Percentiles rank a stretch among this genome's conserved stretches.
Evolutionary conservation across 2,888 invertebrate species (phyloP).

Genomic region (Maniola hyperantus): DNA sequence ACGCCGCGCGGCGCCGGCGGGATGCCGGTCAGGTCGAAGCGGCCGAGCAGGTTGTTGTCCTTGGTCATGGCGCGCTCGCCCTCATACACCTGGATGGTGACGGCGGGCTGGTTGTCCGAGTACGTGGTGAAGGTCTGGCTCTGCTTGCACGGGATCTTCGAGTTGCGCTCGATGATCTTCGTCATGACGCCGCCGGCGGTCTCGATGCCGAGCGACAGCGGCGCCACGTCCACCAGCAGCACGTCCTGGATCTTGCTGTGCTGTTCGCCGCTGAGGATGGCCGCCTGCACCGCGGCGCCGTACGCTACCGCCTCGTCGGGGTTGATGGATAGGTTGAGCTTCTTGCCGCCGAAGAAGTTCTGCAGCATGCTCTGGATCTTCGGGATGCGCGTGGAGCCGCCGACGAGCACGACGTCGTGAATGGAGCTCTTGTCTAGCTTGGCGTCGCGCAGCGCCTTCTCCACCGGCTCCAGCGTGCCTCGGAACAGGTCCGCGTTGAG

Average conservation of each 20-base stretch:
- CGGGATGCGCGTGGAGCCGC: conserved; percentile 91
- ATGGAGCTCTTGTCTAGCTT: conserved; percentile 89
- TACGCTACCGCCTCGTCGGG: conserved; percentile 92
- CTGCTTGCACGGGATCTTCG: conserved; percentile 87
- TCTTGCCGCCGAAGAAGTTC: conserved; percentile 89
- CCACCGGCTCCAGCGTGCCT: conserved; percentile 88
- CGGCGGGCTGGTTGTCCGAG: conserved; percentile 90
- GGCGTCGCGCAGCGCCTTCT: conserved; percentile 89
- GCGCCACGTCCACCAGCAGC: conserved; percentile 82
- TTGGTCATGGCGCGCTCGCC: conserved; percentile 92
- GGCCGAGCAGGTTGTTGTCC: conserved; percentile 87
- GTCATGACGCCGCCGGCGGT: conserved; percentile 91
- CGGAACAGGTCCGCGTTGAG: conserved; percentile 88
- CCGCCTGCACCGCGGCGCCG: conserved; percentile 89
- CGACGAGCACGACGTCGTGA: conserved; percentile 91
- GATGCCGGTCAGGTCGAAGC: conserved; percentile 86
- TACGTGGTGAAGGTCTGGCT: conserved; percentile 90
- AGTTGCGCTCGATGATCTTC: conserved; percentile 88
- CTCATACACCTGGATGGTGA: conserved; percentile 88
- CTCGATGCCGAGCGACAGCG: conserved; percentile 88
- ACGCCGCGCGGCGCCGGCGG: conserved; percentile 87
- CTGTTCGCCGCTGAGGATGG: conserved; percentile 88
- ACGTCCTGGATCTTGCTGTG: conserved; percentile 89
- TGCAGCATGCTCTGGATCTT: conserved; percentile 89
- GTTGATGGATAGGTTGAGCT: conserved; percentile 88